phyloP scores from a whole-genome alignment of 2,888 invertebrate genomes.

The Melipona bicolor region DNA sequence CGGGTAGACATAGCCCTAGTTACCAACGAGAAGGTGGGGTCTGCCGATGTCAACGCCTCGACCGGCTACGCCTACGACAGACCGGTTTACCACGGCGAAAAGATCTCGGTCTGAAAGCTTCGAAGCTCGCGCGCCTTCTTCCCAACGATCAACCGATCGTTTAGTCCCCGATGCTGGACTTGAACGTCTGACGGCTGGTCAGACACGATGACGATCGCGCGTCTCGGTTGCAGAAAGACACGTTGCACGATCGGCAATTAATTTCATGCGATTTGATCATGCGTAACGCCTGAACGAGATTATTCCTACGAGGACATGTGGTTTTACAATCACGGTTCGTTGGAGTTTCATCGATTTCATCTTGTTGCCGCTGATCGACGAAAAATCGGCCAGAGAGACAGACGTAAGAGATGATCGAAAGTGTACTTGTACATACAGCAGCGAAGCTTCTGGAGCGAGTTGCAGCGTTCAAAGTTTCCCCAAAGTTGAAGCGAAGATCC shows the following conservation, averaged over 20 bases:
- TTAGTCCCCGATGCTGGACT: background rate
- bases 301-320: no score
- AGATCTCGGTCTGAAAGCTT: constrained; percentile 10
- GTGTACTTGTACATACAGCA: background rate
- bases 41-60: constrained; percentile 78
- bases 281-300: background rate
- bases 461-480: no score
- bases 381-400: no score
- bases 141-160: no score
- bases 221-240: background rate
- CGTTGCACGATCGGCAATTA: background rate
- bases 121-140: background rate
- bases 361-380: background rate
- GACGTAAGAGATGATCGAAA: background rate
- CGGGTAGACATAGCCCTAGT: constrained; percentile 83
- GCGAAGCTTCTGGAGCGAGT: background rate
- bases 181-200: background rate
- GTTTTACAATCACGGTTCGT: background rate
- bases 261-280: background rate
- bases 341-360: no score
- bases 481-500: background rate
- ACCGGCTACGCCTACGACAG: constrained; percentile 78
- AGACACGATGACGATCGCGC: background rate
- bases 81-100: constrained; percentile 74
- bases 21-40: constrained; percentile 78